Percentiles rank a stretch among this genome's conserved stretches.
Conservation (phyloP, 2,113 vertebrate genomes). For the Malurus melanocephalus region DNA sequence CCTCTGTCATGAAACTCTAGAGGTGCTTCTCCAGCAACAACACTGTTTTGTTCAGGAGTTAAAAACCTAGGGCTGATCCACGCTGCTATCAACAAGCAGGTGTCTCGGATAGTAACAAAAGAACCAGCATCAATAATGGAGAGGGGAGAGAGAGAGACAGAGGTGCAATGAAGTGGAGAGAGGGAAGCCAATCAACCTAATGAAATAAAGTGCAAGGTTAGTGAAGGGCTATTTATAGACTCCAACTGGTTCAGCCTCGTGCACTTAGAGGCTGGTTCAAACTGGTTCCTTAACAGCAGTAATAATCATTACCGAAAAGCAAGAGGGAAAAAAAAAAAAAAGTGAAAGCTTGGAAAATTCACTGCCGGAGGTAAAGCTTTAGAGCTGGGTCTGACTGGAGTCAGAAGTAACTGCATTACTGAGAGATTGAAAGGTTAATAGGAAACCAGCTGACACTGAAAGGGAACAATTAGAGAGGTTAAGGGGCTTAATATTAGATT, state of each 20-base stretch:
- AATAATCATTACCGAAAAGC: conserved; percentile 36
- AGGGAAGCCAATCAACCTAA: conserved; percentile 34
- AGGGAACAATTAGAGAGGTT: conserved; percentile 68
- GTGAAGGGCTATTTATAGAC: conserved; percentile 16
- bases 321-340: not conserved
- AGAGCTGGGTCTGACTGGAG: conserved; percentile 43
- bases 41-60: not conserved
- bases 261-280: conserved; percentile 29
- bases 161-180: conserved; percentile 17
- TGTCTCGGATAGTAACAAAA: conserved; percentile 8
- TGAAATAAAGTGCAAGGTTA: conserved; percentile 44
- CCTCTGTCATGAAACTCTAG: not conserved
- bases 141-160: not conserved
- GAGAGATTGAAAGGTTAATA: conserved; percentile 69
- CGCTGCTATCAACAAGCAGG: not conserved
- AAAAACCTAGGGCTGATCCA: not conserved
- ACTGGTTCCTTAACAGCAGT: conserved; percentile 15
- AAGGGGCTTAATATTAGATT: conserved; percentile 68
- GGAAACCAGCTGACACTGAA: conserved; percentile 62
- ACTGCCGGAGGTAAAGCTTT: conserved; percentile 60
- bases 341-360: conserved; percentile 41
- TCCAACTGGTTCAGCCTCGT: not conserved
- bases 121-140: conserved; percentile 31
- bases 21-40: not conserved
- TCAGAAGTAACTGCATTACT: conserved; percentile 64